These are phyloP conservation scores for Onychorhynchus coronatus DNA, from an alignment of 2,113 vertebrate species.

Conservation along the genomic window DNA sequence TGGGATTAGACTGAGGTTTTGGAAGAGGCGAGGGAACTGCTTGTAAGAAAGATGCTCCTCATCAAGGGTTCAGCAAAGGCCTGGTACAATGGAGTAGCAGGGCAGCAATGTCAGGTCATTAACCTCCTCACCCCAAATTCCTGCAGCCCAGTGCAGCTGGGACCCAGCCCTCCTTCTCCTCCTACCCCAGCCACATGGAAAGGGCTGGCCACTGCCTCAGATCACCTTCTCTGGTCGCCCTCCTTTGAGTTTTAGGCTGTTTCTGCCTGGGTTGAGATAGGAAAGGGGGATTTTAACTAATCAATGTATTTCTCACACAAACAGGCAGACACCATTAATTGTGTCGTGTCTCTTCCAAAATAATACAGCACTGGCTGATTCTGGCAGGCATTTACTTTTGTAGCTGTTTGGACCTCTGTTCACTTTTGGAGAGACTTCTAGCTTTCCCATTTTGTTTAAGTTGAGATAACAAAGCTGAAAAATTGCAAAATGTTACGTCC, in stretches of 20 bases:
- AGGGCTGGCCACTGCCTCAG: not conserved
- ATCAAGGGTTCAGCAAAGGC: not conserved
- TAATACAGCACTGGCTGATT: not conserved
- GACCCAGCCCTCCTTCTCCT: not conserved
- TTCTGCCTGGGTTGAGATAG: not conserved
- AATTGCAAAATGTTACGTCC: not conserved
- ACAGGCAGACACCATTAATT: not conserved
- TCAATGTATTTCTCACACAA: fast-evolving
- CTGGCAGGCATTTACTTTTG: not conserved
- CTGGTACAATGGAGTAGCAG: not conserved
- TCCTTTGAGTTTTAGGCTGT: not conserved
- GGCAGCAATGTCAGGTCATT: not conserved
- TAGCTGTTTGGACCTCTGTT: not conserved
- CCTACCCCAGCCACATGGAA: not conserved
- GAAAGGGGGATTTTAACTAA: not conserved
- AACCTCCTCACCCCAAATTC: constrained; percentile 59
- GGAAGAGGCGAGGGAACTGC: not conserved
- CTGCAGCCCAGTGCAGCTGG: not conserved
- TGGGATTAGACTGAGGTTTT: not conserved
- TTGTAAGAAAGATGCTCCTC: not conserved
- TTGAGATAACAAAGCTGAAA: not conserved
- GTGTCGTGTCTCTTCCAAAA: not conserved
- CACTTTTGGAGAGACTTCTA: not conserved
- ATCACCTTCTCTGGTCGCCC: not conserved
- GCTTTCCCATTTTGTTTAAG: not conserved